Evolutionary conservation across 2,113 vertebrate species (phyloP).

Genomic region (Varanus komodoensis): DNA sequence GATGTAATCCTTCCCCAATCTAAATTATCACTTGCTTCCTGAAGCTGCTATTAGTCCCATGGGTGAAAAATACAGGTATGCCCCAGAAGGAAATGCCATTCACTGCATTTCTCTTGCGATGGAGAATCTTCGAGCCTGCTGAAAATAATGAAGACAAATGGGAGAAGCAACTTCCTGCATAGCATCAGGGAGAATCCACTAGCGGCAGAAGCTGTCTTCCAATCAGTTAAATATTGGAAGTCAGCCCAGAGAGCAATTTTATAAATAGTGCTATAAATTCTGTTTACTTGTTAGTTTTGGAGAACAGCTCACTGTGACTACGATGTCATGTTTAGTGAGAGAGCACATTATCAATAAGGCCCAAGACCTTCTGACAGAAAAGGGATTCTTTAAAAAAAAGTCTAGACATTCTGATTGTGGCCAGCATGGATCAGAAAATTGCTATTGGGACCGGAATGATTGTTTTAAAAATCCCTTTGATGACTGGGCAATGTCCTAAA

Average conservation of each 20-base stretch:
- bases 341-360: constrained; percentile 16
- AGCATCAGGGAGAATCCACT: neutral
- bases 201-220: constrained; percentile 1
- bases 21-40: neutral
- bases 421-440: neutral
- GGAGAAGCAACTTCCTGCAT: neutral
- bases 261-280: constrained; percentile 31
- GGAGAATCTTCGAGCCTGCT: neutral
- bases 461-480: neutral
- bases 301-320: neutral
- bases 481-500: neutral
- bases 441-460: neutral
- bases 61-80: too few relatives aligned
- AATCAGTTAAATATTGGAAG: constrained; percentile 14
- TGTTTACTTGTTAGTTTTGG: neutral
- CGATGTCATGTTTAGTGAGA: neutral
- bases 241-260: constrained; percentile 23
- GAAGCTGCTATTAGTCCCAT: neutral
- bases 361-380: neutral
- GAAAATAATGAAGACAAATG: constrained; percentile 12
- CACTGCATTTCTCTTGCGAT: neutral
- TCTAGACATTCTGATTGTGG: neutral
- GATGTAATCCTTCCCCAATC: neutral
- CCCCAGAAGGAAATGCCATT: neutral
- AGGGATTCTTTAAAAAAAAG: neutral